Evolutionary conservation across 2,113 vertebrate genomes (phyloP).

Genomic region (Caranx ignobilis): DNA sequence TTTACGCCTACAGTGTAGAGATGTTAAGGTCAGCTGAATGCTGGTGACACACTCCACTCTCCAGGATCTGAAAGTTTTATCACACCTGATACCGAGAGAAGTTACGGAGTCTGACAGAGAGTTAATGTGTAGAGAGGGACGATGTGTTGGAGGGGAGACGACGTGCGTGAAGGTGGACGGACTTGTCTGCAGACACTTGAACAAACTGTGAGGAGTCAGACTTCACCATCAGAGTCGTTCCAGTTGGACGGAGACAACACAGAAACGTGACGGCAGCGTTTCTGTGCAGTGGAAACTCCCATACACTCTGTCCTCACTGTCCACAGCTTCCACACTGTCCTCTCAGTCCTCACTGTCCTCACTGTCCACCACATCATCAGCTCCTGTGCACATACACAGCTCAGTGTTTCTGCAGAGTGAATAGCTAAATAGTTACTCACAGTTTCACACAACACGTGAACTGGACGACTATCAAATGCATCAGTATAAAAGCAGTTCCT

Average conservation of each 20-base stretch:
- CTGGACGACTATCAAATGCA: too few species aligned
- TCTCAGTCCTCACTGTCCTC: too few species aligned
- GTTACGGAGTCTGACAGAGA: too few species aligned
- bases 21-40: too few species aligned
- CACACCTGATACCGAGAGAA: not conserved
- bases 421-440: constrained; percentile 23
- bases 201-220: constrained; percentile 51
- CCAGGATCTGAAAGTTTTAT: not conserved
- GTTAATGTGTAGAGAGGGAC: not conserved
- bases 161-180: not conserved
- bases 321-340: too few species aligned
- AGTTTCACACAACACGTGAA: too few species aligned
- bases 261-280: not conserved
- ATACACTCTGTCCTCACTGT: not conserved
- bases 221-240: constrained; percentile 53
- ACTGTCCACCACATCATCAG: constrained; percentile 12
- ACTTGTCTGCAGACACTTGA: constrained; percentile 43
- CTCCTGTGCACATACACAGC: constrained; percentile 21
- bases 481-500: too few species aligned
- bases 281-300: constrained; percentile 55
- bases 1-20: too few species aligned
- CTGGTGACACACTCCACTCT: not conserved
- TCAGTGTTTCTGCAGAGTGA: not conserved
- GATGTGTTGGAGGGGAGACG: not conserved
- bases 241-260: constrained; percentile 46